phyloP scores from a whole-genome alignment of 2,113 vertebrate species.

The Ascaphus truei region DNA sequence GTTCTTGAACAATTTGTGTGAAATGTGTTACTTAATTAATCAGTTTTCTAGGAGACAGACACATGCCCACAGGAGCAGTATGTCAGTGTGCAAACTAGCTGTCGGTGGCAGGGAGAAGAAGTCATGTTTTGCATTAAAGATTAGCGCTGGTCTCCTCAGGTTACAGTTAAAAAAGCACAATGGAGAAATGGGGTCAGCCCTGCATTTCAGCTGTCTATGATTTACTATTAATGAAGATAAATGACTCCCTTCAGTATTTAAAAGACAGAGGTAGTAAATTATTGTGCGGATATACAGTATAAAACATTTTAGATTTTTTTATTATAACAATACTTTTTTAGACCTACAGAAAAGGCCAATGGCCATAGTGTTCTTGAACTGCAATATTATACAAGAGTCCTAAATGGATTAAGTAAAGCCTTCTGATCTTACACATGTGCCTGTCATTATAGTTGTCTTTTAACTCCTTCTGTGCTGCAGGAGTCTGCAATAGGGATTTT shows the following conservation, averaged over 20 bases:
- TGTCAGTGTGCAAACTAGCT: slow-evolving; percentile 16
- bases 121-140: slow-evolving; percentile 17
- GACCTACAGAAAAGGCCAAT: not conserved
- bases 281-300: not conserved
- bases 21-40: slow-evolving; percentile 6
- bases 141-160: slow-evolving; percentile 14
- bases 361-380: not conserved
- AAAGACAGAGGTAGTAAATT: slow-evolving; percentile 4
- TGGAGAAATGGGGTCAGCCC: not conserved
- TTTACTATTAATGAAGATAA: slow-evolving; percentile 8
- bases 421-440: too few species aligned
- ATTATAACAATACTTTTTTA: slow-evolving; percentile 14
- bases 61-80: slow-evolving; percentile 11
- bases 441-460: too few species aligned
- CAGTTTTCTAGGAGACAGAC: slow-evolving; percentile 6
- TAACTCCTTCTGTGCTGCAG: too few species aligned
- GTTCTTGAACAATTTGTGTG: not conserved
- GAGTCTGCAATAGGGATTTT: too few species aligned
- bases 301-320: not conserved
- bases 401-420: too few species aligned
- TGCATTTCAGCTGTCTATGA: slow-evolving; percentile 6
- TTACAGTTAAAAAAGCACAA: not conserved
- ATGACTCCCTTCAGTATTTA: not conserved
- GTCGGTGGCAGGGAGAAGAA: slow-evolving; percentile 2
- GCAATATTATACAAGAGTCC: too few species aligned